Percentiles rank a stretch among this genome's conserved stretches.
These are phyloP conservation scores for Dicyrtoma fusca DNA, from an alignment of 2,888 invertebrate species.

Conservation along the genomic window DNA sequence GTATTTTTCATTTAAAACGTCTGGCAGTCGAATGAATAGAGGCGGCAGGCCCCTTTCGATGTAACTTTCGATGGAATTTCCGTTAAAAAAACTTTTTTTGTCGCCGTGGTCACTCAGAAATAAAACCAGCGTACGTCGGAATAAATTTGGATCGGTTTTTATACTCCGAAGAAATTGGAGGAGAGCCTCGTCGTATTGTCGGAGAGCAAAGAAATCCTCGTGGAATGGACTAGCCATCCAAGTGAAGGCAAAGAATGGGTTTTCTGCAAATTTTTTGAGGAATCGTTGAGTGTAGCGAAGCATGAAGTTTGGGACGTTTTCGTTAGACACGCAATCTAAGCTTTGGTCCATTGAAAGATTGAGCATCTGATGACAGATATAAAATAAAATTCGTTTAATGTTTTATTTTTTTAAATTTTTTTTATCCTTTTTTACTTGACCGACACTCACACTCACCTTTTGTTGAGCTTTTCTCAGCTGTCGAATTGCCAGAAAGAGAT, in stretches of 20 bases:
- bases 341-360: not conserved
- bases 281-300: conserved; percentile 72
- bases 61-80: conserved; percentile 71
- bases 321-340: conserved; percentile 22
- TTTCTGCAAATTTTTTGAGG: conserved; percentile 66
- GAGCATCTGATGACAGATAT: not conserved
- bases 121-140: conserved; percentile 70
- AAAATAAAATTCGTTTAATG: too few relatives aligned
- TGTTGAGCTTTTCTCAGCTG: too few relatives aligned
- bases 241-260: conserved; percentile 74
- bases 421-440: not conserved
- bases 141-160: conserved; percentile 65
- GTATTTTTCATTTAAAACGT: conserved; percentile 65
- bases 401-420: too few relatives aligned
- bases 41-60: conserved; percentile 74
- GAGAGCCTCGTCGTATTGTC: conserved; percentile 69
- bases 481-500: conserved; percentile 67
- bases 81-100: conserved; percentile 71
- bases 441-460: too few relatives aligned
- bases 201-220: conserved; percentile 69
- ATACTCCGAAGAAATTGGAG: conserved; percentile 64
- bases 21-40: conserved; percentile 71
- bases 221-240: conserved; percentile 81
- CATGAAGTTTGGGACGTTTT: conserved; percentile 64
- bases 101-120: conserved; percentile 78